phyloP scores from a whole-genome alignment of 2,888 invertebrate species.

The Xestobium rufovillosum region DNA sequence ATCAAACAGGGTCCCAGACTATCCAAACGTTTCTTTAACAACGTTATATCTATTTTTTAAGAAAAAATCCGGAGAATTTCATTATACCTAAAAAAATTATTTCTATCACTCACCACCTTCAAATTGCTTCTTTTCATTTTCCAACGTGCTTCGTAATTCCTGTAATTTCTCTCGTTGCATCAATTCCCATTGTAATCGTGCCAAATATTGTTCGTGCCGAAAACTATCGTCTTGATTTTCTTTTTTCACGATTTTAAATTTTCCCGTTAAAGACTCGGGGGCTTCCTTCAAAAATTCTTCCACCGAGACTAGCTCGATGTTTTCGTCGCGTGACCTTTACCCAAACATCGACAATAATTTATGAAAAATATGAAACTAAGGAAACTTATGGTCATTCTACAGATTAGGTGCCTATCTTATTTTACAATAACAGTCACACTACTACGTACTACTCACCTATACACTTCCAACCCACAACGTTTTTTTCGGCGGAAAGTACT shows the following conservation, averaged over 20 bases:
- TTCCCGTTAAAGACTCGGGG: conserved; percentile 47
- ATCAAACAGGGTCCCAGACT: conserved; percentile 74
- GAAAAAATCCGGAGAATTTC: background rate
- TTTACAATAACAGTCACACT: no score
- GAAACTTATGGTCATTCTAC: no score
- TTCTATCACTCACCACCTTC: conserved; percentile 59
- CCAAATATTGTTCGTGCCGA: conserved; percentile 73
- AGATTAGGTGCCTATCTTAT: no score
- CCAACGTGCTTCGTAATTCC: conserved; percentile 64
- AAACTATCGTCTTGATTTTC: conserved; percentile 41
- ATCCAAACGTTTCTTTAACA: conserved; percentile 55
- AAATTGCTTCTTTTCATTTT: conserved; percentile 69
- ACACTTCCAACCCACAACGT: no score
- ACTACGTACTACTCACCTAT: no score
- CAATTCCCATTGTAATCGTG: conserved; percentile 86
- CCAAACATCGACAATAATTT: no score
- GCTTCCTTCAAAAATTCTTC: conserved; percentile 79
- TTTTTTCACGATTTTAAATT: conserved; percentile 30
- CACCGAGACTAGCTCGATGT: conserved; percentile 77
- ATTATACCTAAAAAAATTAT: background rate
- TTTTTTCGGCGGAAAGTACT: no score
- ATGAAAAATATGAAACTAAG: no score
- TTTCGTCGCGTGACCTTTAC: conserved; percentile 90
- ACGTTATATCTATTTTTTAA: background rate
- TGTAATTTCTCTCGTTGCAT: conserved; percentile 79